Evolutionary conservation across 2,797 vertebrate species (phyloP).

Genomic region (Alosa sapidissima): DNA sequence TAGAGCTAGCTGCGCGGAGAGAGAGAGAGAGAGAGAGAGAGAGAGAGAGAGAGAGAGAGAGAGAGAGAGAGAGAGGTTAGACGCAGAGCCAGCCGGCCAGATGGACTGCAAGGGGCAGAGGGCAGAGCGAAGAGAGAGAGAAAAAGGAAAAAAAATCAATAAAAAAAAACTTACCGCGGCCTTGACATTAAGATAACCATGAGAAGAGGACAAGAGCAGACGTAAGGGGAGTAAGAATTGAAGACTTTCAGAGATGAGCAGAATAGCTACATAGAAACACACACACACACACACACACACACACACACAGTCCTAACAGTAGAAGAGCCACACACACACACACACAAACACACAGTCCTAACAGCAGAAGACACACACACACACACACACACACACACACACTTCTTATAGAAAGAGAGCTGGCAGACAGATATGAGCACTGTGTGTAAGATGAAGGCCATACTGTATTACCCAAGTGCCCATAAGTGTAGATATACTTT

Average conservation of each 20-base stretch:
- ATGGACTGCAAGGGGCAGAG: slow-evolving; percentile 44
- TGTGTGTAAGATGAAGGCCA: too few species aligned
- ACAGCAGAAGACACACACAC: too few species aligned
- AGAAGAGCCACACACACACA: too few species aligned
- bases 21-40: slow-evolving; percentile 61
- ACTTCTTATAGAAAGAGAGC: too few species aligned
- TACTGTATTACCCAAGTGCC: too few species aligned
- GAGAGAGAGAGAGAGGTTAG: slow-evolving; percentile 49
- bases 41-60: slow-evolving; percentile 56
- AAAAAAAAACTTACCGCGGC: slow-evolving; percentile 91
- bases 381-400: too few species aligned
- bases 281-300: neutral
- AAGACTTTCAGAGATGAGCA: neutral
- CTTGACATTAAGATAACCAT: slow-evolving; percentile 79
- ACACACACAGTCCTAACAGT: neutral
- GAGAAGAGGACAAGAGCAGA: slow-evolving; percentile 84
- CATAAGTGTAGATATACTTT: too few species aligned
- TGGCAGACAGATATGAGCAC: too few species aligned
- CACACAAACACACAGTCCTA: too few species aligned
- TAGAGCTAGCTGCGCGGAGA: slow-evolving; percentile 46
- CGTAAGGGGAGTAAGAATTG: slow-evolving; percentile 79
- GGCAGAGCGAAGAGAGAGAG: slow-evolving; percentile 53
- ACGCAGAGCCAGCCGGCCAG: slow-evolving; percentile 31
- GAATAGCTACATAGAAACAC: neutral
- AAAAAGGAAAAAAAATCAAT: slow-evolving; percentile 49